Base-by-base conservation (phyloP, 2,113 vertebrate species). In the Ivindomyrus marchei region DNA sequence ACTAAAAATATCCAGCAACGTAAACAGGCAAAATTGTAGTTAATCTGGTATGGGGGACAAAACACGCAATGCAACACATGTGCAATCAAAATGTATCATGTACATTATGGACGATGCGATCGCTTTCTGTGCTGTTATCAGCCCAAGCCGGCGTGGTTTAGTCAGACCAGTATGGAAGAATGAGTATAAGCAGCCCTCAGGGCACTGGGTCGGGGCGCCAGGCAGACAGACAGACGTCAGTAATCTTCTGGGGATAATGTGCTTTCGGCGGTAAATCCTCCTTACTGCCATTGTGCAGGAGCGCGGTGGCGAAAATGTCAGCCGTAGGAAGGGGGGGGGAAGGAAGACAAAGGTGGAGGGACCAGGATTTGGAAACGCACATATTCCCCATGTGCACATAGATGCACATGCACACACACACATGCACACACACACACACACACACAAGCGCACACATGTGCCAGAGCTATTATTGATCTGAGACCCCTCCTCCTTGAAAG, bases 231-330 rank as follows among this genome's bases (percentile, higher is more conserved):
- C 90, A 93, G 93, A 91, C 88, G 92, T 91, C 92, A 91, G 83
- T 95, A 95, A 95, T 95, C 94, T 94, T 91, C 88, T 89, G 91
- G 90, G 89, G 90, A 93, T 95, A 95, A 95, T 94, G 93, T 94
- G 93, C 93, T 62, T 92, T 95, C 92, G 93, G 93, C 92, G 92
- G 89, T 93, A 95, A 95, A 95, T 94, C 95, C 95, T 94, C 90
- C 94, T 94, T 94, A 95, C 92, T 90, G 92, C 95, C 92, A 92
- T 95, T 95, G 94, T 94, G 93, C 92, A 92, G 91, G 91, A 93
- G 24, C n/a, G 0, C 19, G 31, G 27, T 47, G 90, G 88, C 19
- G 7, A 45, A 58, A 66, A 56, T 49, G 11, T 70, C 77, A 89
- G 93, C 93, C 31, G 89, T 80, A 53, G 92, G 94, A 94, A 94